Percentiles rank a stretch among this genome's conserved stretches.
Evolutionary conservation across 2,888 invertebrate genomes (phyloP).

Genomic region (Hololepta plana): DNA sequence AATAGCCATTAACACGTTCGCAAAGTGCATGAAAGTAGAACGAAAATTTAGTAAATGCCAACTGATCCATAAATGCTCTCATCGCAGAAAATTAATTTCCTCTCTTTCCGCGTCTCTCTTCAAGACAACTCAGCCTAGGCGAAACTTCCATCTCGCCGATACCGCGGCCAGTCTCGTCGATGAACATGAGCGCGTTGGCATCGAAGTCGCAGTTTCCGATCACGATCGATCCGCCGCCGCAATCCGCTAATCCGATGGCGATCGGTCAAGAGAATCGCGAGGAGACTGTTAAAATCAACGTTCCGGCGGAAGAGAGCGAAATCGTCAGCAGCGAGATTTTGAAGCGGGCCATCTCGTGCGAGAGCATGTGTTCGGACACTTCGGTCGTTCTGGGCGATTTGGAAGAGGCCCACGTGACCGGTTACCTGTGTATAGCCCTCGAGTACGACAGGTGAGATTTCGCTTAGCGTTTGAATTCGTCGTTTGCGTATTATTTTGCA

Average conservation of each 20-base stretch:
- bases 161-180: conserved; percentile 23
- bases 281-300: conserved; percentile 2
- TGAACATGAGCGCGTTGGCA: conserved; percentile 20
- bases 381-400: conserved; percentile 52
- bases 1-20: no score
- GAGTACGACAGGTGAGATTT: conserved; percentile 53
- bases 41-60: no score
- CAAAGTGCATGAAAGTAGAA: no score
- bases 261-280: conserved; percentile 3
- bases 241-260: conserved; percentile 1
- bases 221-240: conserved; percentile 20
- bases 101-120: no score
- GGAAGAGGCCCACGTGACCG: conserved; percentile 35
- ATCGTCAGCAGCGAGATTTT: conserved; percentile 27
- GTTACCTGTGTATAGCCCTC: conserved; percentile 56
- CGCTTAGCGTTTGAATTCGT: neutral
- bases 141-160: conserved; percentile 23
- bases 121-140: no score
- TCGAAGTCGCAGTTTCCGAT: conserved; percentile 22
- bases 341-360: conserved; percentile 55
- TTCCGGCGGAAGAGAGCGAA: no score
- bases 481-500: conserved; percentile 1
- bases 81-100: no score
- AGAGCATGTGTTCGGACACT: conserved; percentile 64
- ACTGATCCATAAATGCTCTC: no score